These are phyloP conservation scores for Agrilus planipennis DNA, from an alignment of 1,140 invertebrate genomes.

Conservation along the genomic window DNA sequence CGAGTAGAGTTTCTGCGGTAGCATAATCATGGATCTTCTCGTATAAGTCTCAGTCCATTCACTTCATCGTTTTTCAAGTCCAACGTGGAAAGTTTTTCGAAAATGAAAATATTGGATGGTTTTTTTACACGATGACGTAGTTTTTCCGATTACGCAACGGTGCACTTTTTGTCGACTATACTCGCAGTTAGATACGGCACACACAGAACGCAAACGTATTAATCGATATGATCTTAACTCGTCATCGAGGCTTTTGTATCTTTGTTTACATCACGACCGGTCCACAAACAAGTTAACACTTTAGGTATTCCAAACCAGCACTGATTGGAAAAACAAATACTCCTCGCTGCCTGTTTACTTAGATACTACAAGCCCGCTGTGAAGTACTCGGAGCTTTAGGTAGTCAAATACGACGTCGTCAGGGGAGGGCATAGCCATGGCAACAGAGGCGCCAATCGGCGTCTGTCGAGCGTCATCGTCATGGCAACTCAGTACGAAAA, in stretches of 20 bases:
- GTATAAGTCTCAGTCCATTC: no score
- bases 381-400: constrained; percentile 36
- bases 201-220: constrained; percentile 11
- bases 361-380: constrained; percentile 36
- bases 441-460: constrained; percentile 19
- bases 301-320: constrained; percentile 36
- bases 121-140: constrained; percentile 13
- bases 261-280: constrained; percentile 36
- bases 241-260: constrained; percentile 33
- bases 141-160: background rate
- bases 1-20: constrained; percentile 39
- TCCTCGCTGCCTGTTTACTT: constrained; percentile 36
- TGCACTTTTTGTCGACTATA: background rate
- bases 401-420: constrained; percentile 31
- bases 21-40: constrained; percentile 25
- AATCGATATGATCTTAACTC: constrained; percentile 31
- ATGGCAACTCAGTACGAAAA: constrained; percentile 18
- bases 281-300: constrained; percentile 37
- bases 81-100: no score
- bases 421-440: constrained; percentile 28
- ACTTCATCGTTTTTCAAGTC: no score
- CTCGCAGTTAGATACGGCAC: background rate
- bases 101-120: constrained; percentile 9
- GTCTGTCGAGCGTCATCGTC: constrained; percentile 12
- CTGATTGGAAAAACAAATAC: constrained; percentile 38